Evolutionary conservation across 2,888 invertebrate genomes (phyloP), one percentile per base, ranked within the genome.

Genomic region (Drosophila tanythrix): DNA sequence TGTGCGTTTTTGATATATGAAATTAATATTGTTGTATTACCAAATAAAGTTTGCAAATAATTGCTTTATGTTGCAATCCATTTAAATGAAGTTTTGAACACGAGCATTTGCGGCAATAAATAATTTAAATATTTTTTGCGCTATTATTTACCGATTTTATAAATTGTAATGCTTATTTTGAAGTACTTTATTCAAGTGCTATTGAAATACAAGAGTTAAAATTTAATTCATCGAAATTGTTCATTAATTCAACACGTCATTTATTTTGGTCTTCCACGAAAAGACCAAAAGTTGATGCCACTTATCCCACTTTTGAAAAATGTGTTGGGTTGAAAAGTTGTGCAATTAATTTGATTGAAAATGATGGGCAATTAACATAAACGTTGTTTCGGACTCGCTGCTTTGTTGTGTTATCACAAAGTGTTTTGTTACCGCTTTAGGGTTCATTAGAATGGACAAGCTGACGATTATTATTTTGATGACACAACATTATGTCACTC

Each of bases 301-400:
- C 36, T 25, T 27, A 53, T 46, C 11, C 25, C 15, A 7, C 25
- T 18, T 21, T 21, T 50, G 43, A 35, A 35, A 56, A 51, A 50
- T 52, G 27, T 27, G 35, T 31, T 35, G 27, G 56, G 33, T 29
- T 66, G 51, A 57, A 59, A 77, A 65, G 69, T 67, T 72, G 51
- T 48, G 58, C 69, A 81, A 89, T 84, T 86, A 83, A 76, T 66
- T 81, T 81, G 75, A 87, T 86, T 83, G 75, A 78, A 84, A 78
- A 74, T 72, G 52, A 72, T 70, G 65, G 63, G 70, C 62, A 81
- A 78, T 89, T 81, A 76, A 33, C 72, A 74, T 77, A 66, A 74
- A 88, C 74, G 53, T 50, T 65, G 56, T 50, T 51, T 33, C 60
- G 25, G n/a, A 48, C 33, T 38, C 15, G 25, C 21, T 46, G 59